Evolutionary conservation across 2,797 vertebrate genomes (phyloP), one percentile per base, ranked within the genome.

Genomic region (Coluber constrictor): DNA sequence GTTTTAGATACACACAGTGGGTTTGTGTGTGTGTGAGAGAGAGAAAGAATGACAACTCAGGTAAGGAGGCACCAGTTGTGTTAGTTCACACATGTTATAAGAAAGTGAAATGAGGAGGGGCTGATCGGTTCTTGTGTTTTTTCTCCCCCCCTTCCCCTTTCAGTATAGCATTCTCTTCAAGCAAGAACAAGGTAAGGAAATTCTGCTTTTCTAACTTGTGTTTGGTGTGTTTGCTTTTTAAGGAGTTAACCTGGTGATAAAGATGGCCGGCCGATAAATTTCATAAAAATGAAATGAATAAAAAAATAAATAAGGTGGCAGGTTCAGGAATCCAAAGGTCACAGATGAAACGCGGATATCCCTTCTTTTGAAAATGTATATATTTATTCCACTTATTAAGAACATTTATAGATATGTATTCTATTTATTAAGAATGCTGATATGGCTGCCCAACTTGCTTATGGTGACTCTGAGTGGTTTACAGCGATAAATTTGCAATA

Each of bases 81-180:
- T 0, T 1, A 25, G 63, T 37, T 9, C 37, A 0, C 27, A 51
- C 88, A 89, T 51, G 70, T 92, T 32, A 3, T 32, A 32, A 16
- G 61, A 32, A 32, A 16, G 63, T 32, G 29, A 5, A 32, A 1
- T 32, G 66, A 32, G 4, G 66, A 32, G 4, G 5, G n/a, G 66
- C 15, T 70, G n/a, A 70, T 70, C 32, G 5, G 2, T 32, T 16
- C 5, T 3, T 63, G 5, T 70, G 13, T 70, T 70, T 70, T 27
- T 4, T n/a, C 8, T 23, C 9, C 25, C 59, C 15, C 7, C 59
- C 25, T 10, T 10, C 15, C n/a, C 97, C 95, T 95, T 98, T 98
- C 96, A 99, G 99, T 99, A 99, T 96, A 99, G 99, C 95, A 99
- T 99, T 95, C 98, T 99, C 94, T 99, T 99, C 98, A 99, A 99